These are phyloP conservation scores for Camelus dromedarius DNA, from an alignment of 2,113 vertebrate genomes.

Conservation along the genomic window DNA sequence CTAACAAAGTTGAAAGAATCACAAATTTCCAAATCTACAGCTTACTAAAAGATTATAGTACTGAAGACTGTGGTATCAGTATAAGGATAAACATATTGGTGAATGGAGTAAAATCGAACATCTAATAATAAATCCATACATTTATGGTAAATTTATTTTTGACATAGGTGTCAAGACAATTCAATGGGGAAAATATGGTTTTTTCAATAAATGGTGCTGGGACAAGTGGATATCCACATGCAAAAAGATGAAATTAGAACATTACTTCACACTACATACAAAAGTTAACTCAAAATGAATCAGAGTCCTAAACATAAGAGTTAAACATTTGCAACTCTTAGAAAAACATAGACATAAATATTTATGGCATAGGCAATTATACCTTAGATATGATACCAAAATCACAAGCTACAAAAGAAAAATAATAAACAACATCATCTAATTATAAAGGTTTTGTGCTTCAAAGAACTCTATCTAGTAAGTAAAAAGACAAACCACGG, in stretches of 20 bases:
- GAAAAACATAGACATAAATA: neutral
- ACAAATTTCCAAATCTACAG: neutral
- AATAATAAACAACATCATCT: neutral
- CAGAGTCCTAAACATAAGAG: neutral
- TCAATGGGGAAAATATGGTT: no score
- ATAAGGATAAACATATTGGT: no score
- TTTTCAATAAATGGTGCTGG: no score
- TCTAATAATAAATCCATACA: no score
- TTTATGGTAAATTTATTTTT: no score
- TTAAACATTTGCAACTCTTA: slow-evolving; percentile 33
- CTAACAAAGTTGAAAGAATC: neutral
- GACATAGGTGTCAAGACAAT: no score
- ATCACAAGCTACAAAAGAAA: neutral
- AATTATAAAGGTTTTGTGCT: neutral
- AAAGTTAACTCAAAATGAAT: neutral
- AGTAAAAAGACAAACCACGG: neutral
- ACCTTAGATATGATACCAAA: neutral
- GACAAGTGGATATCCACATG: no score
- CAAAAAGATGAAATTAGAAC: neutral
- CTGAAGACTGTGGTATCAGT: neutral
- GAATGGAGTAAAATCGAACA: no score
- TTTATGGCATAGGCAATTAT: neutral
- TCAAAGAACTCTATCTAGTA: neutral
- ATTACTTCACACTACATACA: neutral
- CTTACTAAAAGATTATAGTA: neutral